Conservation (phyloP, 2,888 invertebrate genomes). For the Drosophila kanekoi region DNA sequence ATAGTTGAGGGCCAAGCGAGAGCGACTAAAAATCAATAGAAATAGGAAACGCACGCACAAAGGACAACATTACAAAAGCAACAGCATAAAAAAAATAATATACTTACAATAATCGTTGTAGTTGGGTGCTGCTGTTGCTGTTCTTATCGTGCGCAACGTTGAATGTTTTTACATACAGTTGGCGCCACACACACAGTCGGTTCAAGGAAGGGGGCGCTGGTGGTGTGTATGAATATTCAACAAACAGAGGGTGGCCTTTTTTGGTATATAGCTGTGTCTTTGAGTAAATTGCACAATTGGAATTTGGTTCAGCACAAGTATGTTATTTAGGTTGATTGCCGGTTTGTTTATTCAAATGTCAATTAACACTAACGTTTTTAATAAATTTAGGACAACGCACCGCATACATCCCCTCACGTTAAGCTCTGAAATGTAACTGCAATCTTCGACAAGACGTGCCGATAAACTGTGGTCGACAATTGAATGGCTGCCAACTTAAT, state of each 20-base stretch:
- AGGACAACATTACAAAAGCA: constrained; percentile 44
- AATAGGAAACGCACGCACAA: constrained; percentile 37
- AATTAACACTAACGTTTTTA: constrained; percentile 29
- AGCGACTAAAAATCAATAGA: constrained; percentile 58
- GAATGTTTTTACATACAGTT: constrained; percentile 62
- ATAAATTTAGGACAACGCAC: constrained; percentile 6
- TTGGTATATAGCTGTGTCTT: constrained; percentile 1
- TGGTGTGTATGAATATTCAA: constrained; percentile 65
- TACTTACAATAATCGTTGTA: constrained; percentile 63
- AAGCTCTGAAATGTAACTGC: constrained; percentile 49
- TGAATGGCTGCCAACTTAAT: neutral
- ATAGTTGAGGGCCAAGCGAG: constrained; percentile 53
- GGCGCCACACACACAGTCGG: constrained; percentile 65
- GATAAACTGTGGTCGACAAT: constrained; percentile 16
- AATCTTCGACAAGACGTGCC: constrained; percentile 9
- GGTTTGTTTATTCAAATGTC: constrained; percentile 53
- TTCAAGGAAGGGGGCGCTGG: constrained; percentile 7
- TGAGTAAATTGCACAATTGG: constrained; percentile 23
- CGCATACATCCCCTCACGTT: neutral
- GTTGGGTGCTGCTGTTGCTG: constrained; percentile 31
- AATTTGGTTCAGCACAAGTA: constrained; percentile 29
- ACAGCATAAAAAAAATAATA: constrained; percentile 41
- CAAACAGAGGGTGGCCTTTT: constrained; percentile 39
- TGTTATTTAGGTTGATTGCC: constrained; percentile 16
- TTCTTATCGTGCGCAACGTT: constrained; percentile 42